Conservation (phyloP, 1,140 invertebrate species). For the Drosophila azteca region DNA sequence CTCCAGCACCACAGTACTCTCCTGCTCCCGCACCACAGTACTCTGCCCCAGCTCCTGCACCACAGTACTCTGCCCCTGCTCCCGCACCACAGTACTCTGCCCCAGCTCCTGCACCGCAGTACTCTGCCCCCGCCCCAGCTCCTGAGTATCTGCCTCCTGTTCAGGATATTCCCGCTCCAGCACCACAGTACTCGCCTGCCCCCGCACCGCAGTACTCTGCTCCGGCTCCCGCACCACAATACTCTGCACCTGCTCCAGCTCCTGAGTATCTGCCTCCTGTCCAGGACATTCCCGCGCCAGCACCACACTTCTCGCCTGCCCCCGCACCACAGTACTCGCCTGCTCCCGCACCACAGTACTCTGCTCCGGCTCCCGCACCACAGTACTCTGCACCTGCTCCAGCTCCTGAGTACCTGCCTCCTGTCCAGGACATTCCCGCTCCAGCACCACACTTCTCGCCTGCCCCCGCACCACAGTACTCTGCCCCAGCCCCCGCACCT, state of each 20-base stretch:
- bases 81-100: slow-evolving; percentile 34
- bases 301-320: slow-evolving; percentile 30
- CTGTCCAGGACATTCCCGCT: slow-evolving; percentile 55
- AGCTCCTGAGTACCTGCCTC: slow-evolving; percentile 54
- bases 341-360: slow-evolving; percentile 39
- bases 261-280: slow-evolving; percentile 59
- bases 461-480: slow-evolving; percentile 29
- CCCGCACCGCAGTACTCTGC: slow-evolving; percentile 34
- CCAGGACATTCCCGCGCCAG: slow-evolving; percentile 49
- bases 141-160: slow-evolving; percentile 59
- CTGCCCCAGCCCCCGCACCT: slow-evolving; percentile 38
- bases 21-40: too few relatives aligned
- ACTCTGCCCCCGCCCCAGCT: slow-evolving; percentile 42
- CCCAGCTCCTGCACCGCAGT: slow-evolving; percentile 35
- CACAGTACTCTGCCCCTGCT: slow-evolving; percentile 5
- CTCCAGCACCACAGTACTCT: slow-evolving; percentile 50
- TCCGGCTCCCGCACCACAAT: slow-evolving; percentile 30
- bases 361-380: slow-evolving; percentile 38
- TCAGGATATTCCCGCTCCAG: slow-evolving; percentile 55
- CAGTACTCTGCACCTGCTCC: slow-evolving; percentile 36
- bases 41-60: slow-evolving; percentile 23
- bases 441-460: slow-evolving; percentile 22
- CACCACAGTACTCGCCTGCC: slow-evolving; percentile 50
- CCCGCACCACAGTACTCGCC: slow-evolving; percentile 47
- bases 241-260: slow-evolving; percentile 34